phyloP scores from a whole-genome alignment of 2,888 invertebrate genomes.

The Chrysopilus asiliformis region DNA sequence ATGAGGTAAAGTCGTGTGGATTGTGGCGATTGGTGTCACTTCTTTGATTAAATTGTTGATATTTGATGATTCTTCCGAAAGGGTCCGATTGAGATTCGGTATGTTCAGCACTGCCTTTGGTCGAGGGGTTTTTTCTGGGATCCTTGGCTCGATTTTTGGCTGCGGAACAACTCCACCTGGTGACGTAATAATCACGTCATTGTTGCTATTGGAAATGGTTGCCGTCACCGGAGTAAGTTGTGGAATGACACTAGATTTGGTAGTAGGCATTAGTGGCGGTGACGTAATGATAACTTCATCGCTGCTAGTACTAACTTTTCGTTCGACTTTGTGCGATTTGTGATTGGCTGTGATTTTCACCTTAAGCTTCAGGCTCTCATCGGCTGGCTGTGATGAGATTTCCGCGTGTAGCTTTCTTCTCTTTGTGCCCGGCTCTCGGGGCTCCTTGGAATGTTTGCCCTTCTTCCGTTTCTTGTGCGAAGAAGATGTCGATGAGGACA shows the following conservation, averaged over 20 bases:
- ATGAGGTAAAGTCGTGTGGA: background rate
- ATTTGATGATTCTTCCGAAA: too few relatives aligned
- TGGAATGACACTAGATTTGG: too few relatives aligned
- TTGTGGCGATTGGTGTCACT: background rate
- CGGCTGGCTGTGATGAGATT: constrained; percentile 36
- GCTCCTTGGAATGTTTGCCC: constrained; percentile 42
- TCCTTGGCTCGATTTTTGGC: too few relatives aligned
- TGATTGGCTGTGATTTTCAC: constrained; percentile 38
- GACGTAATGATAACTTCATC: constrained; percentile 10
- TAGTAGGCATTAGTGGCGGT: constrained; percentile 5
- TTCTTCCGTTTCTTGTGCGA: constrained; percentile 43
- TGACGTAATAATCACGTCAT: too few relatives aligned
- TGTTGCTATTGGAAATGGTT: too few relatives aligned
- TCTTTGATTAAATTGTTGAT: background rate
- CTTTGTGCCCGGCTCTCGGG: constrained; percentile 32
- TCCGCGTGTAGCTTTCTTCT: constrained; percentile 43
- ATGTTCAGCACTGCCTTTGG: too few relatives aligned
- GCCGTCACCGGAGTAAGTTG: too few relatives aligned
- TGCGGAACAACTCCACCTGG: too few relatives aligned
- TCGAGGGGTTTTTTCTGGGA: too few relatives aligned
- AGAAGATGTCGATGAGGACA: too few relatives aligned
- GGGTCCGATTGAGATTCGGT: too few relatives aligned
- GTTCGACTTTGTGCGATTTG: constrained; percentile 24
- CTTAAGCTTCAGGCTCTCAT: constrained; percentile 40
- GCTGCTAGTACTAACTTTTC: constrained; percentile 15